These are phyloP conservation scores for Cichlasoma orientale DNA, from an alignment of 2,797 vertebrate genomes.

Conservation along the genomic window DNA sequence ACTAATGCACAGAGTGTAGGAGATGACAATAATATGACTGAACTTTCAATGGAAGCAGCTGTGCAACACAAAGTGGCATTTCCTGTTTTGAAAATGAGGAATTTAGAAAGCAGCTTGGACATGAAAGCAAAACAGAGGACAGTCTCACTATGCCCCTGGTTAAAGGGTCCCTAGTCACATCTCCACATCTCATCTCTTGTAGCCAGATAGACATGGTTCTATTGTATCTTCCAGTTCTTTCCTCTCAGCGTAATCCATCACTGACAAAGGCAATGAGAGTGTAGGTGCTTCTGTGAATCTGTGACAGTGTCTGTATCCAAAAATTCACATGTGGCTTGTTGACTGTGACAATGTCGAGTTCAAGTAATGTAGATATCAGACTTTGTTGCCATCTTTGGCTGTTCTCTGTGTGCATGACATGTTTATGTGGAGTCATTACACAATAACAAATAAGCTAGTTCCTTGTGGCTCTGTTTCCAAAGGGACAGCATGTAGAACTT, in stretches of 20 bases:
- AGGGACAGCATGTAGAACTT: neutral
- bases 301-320: constrained; percentile 14
- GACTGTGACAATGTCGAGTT: constrained; percentile 14
- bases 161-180: constrained; percentile 28
- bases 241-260: constrained; percentile 56
- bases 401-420: neutral
- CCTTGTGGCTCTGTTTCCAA: neutral
- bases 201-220: constrained; percentile 31
- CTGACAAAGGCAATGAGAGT: constrained; percentile 39
- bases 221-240: constrained; percentile 43
- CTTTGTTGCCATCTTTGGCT: constrained; percentile 26
- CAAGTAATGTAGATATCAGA: constrained; percentile 29
- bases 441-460: neutral
- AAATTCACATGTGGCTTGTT: neutral
- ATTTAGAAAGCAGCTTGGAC: neutral
- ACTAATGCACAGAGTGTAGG: neutral
- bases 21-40: neutral
- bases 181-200: constrained; percentile 29
- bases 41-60: neutral
- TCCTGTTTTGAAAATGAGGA: constrained; percentile 2
- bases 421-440: constrained; percentile 7
- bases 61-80: neutral
- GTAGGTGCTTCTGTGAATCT: constrained; percentile 15
- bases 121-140: constrained; percentile 27
- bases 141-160: constrained; percentile 12